Conservation (phyloP, 2,888 invertebrate genomes). For the Erebia epiphron region DNA sequence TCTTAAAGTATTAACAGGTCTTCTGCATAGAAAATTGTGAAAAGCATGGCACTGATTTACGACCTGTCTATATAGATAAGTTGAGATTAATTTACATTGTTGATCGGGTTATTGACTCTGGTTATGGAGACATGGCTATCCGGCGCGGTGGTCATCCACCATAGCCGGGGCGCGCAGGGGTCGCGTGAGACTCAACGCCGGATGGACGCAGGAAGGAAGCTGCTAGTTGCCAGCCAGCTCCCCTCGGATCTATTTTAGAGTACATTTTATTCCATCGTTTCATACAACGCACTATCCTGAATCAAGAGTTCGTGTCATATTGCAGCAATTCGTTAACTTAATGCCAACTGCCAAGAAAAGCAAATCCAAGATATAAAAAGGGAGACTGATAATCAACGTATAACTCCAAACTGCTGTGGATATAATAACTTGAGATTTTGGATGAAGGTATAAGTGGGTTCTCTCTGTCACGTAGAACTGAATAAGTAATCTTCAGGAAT, state of each 20-base stretch:
- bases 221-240: constrained; percentile 77
- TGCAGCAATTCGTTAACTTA: constrained; percentile 32
- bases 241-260: constrained; percentile 81
- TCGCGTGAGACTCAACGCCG: constrained; percentile 77
- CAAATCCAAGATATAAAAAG: no score
- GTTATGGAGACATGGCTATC: constrained; percentile 27
- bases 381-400: no score
- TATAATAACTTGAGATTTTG: no score
- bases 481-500: no score
- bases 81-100: background rate
- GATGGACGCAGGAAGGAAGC: constrained; percentile 82
- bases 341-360: background rate
- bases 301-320: constrained; percentile 40
- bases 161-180: constrained; percentile 48
- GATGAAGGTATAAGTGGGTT: no score
- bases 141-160: constrained; percentile 48
- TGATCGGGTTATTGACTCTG: constrained; percentile 31
- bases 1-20: no score
- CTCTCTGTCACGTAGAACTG: no score
- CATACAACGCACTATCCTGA: constrained; percentile 54
- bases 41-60: background rate
- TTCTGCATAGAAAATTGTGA: background rate
- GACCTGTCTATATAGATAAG: background rate
- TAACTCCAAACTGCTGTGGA: no score
- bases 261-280: constrained; percentile 67